Percentiles rank a stretch among this genome's conserved stretches.
Evolutionary conservation across 2,797 vertebrate species (phyloP).

Genomic region (Dermochelys coriacea): DNA sequence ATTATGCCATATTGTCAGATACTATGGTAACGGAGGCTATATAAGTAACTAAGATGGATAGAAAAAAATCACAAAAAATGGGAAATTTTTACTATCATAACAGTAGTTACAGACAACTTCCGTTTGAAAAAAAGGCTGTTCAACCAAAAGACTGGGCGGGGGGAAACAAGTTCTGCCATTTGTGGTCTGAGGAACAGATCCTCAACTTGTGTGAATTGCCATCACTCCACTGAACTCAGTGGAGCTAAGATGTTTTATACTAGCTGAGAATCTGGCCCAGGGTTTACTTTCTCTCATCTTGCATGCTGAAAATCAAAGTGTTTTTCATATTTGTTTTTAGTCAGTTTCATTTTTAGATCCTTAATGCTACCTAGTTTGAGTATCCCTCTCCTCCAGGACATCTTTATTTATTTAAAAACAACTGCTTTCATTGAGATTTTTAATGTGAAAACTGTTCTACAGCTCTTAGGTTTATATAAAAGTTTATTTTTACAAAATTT

Average conservation of each 20-base stretch:
- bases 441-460: rapidly evolving
- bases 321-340: rapidly evolving
- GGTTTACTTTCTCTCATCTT: not conserved
- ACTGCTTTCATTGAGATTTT: rapidly evolving
- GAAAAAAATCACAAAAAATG: not conserved
- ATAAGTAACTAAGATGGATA: not conserved
- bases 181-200: rapidly evolving
- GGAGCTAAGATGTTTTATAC: not conserved
- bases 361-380: rapidly evolving
- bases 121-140: not conserved
- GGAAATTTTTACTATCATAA: not conserved
- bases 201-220: not conserved
- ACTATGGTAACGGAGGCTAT: not conserved
- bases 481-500: rapidly evolving
- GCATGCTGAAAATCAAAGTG: rapidly evolving
- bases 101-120: not conserved
- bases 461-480: not conserved
- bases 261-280: rapidly evolving
- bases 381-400: rapidly evolving
- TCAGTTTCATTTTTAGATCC: rapidly evolving
- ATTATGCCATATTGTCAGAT: not conserved
- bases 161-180: not conserved
- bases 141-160: rapidly evolving
- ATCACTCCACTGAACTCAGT: rapidly evolving
- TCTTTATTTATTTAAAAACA: rapidly evolving